Conservation (phyloP, 2,888 invertebrate species). For the Hirtodrosophila cameraria region DNA sequence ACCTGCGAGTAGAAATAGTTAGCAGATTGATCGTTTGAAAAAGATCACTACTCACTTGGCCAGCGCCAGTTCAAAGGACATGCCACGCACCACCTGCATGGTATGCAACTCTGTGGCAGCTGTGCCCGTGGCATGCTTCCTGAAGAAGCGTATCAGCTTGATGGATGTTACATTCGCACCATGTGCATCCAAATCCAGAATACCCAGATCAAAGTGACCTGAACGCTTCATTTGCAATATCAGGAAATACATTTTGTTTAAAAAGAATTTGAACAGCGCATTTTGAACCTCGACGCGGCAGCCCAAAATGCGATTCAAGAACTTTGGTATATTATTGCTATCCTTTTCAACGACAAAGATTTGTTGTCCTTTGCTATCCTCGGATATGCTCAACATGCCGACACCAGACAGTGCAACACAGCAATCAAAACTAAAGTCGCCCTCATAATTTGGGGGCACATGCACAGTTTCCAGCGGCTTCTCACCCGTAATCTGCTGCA, state of each 20-base stretch:
- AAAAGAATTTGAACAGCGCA: conserved; percentile 97
- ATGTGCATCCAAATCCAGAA: conserved; percentile 94
- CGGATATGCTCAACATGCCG: conserved; percentile 37
- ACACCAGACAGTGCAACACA: conserved; percentile 46
- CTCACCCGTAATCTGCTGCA: conserved; percentile 97
- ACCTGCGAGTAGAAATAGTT: not conserved
- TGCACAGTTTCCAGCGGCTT: conserved; percentile 91
- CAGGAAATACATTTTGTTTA: conserved; percentile 95
- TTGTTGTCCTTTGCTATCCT: conserved; percentile 76
- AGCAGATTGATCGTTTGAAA: not conserved
- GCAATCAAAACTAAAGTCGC: conserved; percentile 88
- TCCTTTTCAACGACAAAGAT: conserved; percentile 92
- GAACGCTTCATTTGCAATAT: conserved; percentile 96
- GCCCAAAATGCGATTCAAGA: conserved; percentile 98
- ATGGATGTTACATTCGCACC: conserved; percentile 95
- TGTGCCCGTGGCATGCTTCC: conserved; percentile 94
- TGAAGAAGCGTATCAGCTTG: conserved; percentile 91
- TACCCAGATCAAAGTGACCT: conserved; percentile 97
- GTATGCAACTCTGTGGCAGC: conserved; percentile 97
- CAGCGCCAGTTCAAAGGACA: conserved; percentile 95
- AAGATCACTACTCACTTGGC: conserved; percentile 86
- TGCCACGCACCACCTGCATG: conserved; percentile 94
- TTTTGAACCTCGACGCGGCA: conserved; percentile 99
- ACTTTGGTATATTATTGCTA: conserved; percentile 98
- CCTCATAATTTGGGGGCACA: conserved; percentile 93